phyloP scores from a whole-genome alignment of 2,113 vertebrate species.

The Alces alces region DNA sequence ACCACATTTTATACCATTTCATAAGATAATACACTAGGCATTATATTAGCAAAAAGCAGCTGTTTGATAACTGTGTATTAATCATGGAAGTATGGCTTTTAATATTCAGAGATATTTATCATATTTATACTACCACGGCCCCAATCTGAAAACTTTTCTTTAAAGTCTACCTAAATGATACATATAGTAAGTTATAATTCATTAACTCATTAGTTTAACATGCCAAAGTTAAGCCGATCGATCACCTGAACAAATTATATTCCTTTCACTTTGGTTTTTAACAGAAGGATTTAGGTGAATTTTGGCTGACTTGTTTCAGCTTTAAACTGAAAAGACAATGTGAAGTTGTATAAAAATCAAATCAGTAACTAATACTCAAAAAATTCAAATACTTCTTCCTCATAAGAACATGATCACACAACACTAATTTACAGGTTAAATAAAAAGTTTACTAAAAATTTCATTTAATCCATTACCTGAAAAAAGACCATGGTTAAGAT shows the following conservation, averaged over 20 bases:
- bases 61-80: background rate
- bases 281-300: background rate
- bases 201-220: background rate
- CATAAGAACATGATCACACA: background rate
- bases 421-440: background rate
- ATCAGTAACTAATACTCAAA: background rate
- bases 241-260: background rate
- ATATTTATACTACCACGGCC: background rate
- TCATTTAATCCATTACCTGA: slow-evolving; percentile 64
- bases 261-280: slow-evolving; percentile 13
- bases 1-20: background rate
- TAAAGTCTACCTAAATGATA: background rate
- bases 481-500: background rate
- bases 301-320: background rate
- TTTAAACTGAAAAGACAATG: background rate
- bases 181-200: background rate
- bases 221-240: background rate
- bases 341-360: background rate
- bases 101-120: background rate
- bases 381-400: background rate
- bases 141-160: slow-evolving; percentile 31
- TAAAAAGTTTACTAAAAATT: background rate
- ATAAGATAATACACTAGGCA: background rate
- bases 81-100: background rate
- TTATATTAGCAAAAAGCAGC: background rate